A percentile compares a stretch with the other conserved stretches of the same genome.
Conservation (phyloP, 1,140 invertebrate species). For the Meloidogyne chitwoodi region DNA sequence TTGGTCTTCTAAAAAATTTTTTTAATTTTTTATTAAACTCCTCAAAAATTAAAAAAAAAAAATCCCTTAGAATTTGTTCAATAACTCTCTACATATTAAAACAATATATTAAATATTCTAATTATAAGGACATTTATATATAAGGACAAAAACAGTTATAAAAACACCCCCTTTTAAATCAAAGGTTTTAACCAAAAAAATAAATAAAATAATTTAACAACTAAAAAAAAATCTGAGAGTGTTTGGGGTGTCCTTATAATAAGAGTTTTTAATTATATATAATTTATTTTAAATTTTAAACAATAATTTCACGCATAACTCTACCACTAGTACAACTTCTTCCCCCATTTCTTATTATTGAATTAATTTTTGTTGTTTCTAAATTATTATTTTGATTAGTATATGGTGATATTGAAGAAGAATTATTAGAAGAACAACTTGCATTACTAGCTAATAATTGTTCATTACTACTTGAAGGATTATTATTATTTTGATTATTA, state of each 20-base stretch:
- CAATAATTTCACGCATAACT: constrained; percentile 25
- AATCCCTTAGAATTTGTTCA: no score
- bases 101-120: no score
- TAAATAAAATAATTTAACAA: no score
- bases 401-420: background rate
- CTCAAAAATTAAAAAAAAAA: no score
- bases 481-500: background rate
- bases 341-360: background rate
- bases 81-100: no score
- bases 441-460: constrained; percentile 4
- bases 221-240: no score
- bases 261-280: background rate
- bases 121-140: no score
- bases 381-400: background rate
- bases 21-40: no score
- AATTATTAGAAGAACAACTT: constrained; percentile 2
- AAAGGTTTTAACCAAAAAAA: no score
- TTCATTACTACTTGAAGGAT: constrained; percentile 11
- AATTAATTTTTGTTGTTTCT: background rate
- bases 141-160: no score
- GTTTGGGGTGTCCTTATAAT: background rate
- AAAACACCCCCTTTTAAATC: no score
- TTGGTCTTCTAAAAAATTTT: no score
- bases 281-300: background rate
- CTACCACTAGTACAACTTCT: background rate